Conservation (phyloP, 2,113 vertebrate species). For the Silurus meridionalis region DNA sequence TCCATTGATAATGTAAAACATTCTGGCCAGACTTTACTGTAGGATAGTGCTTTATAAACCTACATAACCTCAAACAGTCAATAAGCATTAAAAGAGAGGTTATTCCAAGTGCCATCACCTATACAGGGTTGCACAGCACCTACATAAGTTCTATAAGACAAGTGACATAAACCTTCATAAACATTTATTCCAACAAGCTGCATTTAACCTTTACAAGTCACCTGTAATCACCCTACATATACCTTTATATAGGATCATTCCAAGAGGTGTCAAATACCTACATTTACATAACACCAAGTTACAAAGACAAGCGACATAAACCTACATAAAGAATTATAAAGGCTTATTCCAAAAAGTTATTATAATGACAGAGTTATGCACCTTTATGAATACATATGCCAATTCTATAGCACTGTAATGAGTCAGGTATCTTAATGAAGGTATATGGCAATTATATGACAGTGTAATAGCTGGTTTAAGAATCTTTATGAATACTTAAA, state of each 20-base stretch:
- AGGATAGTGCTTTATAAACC: no score
- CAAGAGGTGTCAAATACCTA: not conserved
- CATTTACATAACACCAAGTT: no score
- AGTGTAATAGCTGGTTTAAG: not conserved
- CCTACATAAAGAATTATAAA: not conserved
- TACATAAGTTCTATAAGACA: not conserved
- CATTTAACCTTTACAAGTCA: not conserved
- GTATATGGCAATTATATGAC: not conserved
- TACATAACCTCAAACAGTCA: no score
- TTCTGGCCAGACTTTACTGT: no score
- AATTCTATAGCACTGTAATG: not conserved
- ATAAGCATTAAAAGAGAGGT: no score
- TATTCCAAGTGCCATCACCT: not conserved
- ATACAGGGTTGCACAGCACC: not conserved
- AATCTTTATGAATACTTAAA: not conserved
- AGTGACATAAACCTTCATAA: not conserved
- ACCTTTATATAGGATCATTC: not conserved
- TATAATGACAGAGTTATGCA: not conserved
- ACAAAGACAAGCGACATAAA: not conserved
- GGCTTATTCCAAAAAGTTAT: not conserved
- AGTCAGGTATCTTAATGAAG: not conserved
- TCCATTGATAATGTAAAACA: no score
- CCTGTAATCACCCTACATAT: not conserved
- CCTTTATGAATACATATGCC: not conserved
- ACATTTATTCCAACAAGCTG: not conserved